A percentile compares a stretch with the other conserved stretches of the same genome.
Evolutionary conservation across 2,888 invertebrate genomes (phyloP).

Genomic region (Melanotus villosus): DNA sequence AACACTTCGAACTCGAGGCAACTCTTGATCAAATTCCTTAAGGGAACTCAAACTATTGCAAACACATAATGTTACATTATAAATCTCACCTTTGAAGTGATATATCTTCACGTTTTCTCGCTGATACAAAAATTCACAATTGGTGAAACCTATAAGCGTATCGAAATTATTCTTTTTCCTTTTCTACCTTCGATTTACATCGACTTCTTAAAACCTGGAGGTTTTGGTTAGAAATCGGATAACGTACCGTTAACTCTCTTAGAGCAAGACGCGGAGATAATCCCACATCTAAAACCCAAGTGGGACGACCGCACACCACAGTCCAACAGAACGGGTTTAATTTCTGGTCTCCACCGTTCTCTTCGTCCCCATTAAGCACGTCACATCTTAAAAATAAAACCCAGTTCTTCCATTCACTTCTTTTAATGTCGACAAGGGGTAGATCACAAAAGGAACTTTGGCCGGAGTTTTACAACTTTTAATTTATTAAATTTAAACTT

Average conservation of each 20-base stretch:
- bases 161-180: constrained; percentile 11
- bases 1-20: constrained; percentile 13
- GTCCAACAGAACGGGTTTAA: constrained; percentile 6
- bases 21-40: constrained; percentile 34
- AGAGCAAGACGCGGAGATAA: constrained; percentile 16
- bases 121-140: constrained; percentile 22
- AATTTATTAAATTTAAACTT: constrained; percentile 21
- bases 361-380: constrained; percentile 18
- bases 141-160: constrained; percentile 11
- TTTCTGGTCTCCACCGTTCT: constrained; percentile 9
- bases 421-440: no score
- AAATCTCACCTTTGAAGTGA: constrained; percentile 22
- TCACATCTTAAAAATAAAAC: neutral
- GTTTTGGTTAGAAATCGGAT: neutral
- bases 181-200: neutral
- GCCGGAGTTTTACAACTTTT: neutral
- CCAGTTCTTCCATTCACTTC: neutral
- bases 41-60: constrained; percentile 26
- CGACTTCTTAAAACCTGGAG: neutral
- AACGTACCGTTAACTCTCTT: no score
- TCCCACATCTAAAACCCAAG: constrained; percentile 8
- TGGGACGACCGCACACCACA: constrained; percentile 18
- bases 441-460: neutral
- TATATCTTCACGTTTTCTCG: constrained; percentile 14
- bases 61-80: constrained; percentile 34